phyloP scores from a whole-genome alignment of 2,888 invertebrate genomes.

The Philopedon plagiatum region DNA sequence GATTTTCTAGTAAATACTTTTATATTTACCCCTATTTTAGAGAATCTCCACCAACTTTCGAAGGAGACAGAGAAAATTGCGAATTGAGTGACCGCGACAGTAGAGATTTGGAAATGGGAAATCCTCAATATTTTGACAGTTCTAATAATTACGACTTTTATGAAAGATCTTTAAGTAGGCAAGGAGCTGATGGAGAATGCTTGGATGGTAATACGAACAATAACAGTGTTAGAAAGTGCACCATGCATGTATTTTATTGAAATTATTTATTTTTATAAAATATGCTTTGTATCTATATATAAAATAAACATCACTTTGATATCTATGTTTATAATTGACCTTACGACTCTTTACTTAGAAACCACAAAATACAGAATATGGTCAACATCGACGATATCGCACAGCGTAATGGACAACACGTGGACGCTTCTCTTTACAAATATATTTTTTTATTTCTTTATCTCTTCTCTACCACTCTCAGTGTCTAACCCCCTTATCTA shows the following conservation, averaged over 20 bases:
- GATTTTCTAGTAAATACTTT: too few species aligned
- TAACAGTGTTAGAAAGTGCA: conserved; percentile 13
- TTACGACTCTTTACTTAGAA: not conserved
- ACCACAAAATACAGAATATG: too few species aligned
- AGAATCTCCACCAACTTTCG: conserved; percentile 57
- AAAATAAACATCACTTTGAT: conserved; percentile 3
- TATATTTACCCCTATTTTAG: conserved; percentile 52
- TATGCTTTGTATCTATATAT: too few species aligned
- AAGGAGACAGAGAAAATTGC: conserved; percentile 84
- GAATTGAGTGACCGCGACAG: conserved; percentile 91
- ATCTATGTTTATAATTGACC: not conserved
- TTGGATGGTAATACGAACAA: conserved; percentile 79
- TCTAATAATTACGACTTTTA: conserved; percentile 89
- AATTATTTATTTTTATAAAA: not conserved
- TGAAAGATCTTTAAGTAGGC: conserved; percentile 82
- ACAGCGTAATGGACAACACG: too few species aligned
- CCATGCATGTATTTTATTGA: not conserved
- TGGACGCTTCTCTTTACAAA: too few species aligned
- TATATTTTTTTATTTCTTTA: too few species aligned
- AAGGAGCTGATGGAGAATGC: conserved; percentile 81
- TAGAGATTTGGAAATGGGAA: conserved; percentile 86
- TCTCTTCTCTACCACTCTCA: too few species aligned
- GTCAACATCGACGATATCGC: too few species aligned
- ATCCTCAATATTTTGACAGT: conserved; percentile 88
- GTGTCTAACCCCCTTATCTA: too few species aligned